These are phyloP conservation scores for Aix galericulata DNA, from an alignment of 2,113 vertebrate genomes.

Conservation along the genomic window DNA sequence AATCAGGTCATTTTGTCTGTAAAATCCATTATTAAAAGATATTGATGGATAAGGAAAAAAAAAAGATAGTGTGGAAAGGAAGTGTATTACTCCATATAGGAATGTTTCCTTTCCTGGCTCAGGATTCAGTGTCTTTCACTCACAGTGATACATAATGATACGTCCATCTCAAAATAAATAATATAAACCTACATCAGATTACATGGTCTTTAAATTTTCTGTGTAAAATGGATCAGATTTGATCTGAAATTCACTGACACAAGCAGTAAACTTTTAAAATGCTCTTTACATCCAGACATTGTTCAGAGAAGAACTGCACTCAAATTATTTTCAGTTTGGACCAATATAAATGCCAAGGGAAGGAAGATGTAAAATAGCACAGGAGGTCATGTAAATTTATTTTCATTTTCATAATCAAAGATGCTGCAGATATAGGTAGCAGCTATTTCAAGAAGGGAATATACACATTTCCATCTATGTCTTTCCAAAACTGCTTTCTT, in stretches of 20 bases:
- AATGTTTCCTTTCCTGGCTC: neutral
- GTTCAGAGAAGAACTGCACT: neutral
- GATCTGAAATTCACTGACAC: slow-evolving; percentile 32
- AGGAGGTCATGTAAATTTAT: neutral
- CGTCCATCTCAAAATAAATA: slow-evolving; percentile 1
- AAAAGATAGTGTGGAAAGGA: neutral
- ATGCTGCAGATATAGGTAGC: neutral
- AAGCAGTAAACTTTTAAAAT: slow-evolving; percentile 15
- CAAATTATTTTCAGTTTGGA: slow-evolving; percentile 15
- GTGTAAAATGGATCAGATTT: slow-evolving; percentile 9
- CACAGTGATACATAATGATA: neutral
- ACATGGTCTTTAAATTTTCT: neutral
- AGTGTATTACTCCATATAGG: neutral
- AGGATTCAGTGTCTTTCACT: neutral
- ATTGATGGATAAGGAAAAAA: neutral
- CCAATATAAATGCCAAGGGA: slow-evolving; percentile 22
- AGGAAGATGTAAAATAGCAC: neutral
- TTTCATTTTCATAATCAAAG: neutral
- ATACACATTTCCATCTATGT: neutral
- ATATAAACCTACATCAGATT: slow-evolving; percentile 2
- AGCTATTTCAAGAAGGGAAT: neutral
- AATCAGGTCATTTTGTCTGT: neutral
- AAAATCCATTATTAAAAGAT: neutral
- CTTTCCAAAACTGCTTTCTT: neutral
- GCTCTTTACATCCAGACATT: neutral